Conservation (phyloP, 1,140 invertebrate genomes). For the Drosophila obscura region DNA sequence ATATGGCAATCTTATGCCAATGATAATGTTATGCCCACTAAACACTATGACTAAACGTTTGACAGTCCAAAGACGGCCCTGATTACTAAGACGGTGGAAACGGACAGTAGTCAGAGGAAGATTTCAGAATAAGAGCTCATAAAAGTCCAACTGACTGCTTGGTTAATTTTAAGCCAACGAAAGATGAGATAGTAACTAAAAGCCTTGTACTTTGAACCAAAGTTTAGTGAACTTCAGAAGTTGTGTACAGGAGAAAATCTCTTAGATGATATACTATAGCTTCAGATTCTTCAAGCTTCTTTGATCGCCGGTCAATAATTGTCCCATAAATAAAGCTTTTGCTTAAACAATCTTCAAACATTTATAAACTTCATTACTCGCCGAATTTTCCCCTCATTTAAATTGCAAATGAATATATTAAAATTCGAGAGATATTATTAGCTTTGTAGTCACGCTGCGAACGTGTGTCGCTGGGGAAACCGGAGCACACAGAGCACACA, state of each 20-base stretch:
- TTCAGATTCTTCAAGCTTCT: too few species aligned
- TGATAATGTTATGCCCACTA: conserved; percentile 14
- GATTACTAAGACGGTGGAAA: conserved; percentile 10
- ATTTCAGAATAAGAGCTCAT: conserved; percentile 22
- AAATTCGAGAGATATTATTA: conserved; percentile 34
- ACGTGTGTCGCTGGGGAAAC: conserved; percentile 38
- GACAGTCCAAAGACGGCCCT: conserved; percentile 1
- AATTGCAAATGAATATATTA: conserved; percentile 23
- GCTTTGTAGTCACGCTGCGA: conserved; percentile 34
- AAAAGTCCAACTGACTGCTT: conserved; percentile 11
- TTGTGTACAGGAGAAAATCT: too few species aligned
- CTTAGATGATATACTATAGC: too few species aligned
- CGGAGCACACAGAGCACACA: conserved; percentile 39
- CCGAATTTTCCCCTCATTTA: neutral
- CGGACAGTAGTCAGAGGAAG: conserved; percentile 11
- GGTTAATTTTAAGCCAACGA: neutral
- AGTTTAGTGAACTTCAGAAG: too few species aligned
- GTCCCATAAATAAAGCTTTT: neutral
- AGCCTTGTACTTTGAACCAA: conserved; percentile 3
- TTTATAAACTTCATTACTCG: conserved; percentile 2
- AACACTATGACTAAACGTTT: conserved; percentile 36
- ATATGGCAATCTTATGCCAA: conserved; percentile 18
- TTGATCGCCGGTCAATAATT: too few species aligned
- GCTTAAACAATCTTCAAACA: neutral
- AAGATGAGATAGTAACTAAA: conserved; percentile 2